Conservation (phyloP, 2,797 vertebrate species). For the Steatocranus sp. region DNA sequence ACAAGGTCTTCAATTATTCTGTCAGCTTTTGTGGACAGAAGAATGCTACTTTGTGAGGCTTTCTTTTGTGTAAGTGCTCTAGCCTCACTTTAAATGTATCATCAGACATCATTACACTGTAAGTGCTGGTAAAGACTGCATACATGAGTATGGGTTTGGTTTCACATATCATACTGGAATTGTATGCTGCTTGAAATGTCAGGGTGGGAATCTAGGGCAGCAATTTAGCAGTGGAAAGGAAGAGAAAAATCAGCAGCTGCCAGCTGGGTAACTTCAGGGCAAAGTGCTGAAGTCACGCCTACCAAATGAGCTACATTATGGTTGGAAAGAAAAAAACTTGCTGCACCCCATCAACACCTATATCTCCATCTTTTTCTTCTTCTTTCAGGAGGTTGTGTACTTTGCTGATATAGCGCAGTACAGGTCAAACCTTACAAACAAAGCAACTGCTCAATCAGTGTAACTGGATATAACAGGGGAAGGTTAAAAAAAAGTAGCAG, state of each 20-base stretch:
- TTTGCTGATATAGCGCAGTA: neutral
- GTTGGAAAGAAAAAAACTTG: neutral
- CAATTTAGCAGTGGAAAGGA: neutral
- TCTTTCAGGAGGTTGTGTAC: neutral
- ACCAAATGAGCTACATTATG: conserved; percentile 19
- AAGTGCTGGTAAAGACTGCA: neutral
- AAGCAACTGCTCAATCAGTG: neutral
- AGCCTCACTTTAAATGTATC: neutral
- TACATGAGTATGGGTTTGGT: neutral
- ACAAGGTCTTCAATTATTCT: neutral
- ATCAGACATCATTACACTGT: neutral
- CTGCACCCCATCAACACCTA: neutral
- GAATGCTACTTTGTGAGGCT: neutral
- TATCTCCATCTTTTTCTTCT: neutral
- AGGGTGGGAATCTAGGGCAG: conserved; percentile 5
- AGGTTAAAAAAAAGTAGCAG: neutral
- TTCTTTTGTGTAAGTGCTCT: neutral
- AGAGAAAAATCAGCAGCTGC: conserved; percentile 39
- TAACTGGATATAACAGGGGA: neutral
- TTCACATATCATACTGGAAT: neutral
- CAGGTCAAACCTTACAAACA: neutral
- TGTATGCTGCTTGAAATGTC: conserved; percentile 22
- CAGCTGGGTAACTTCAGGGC: conserved; percentile 54
- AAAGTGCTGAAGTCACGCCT: conserved; percentile 20
- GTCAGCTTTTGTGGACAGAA: neutral